Percentiles rank a stretch among this genome's conserved stretches.
Evolutionary conservation across 2,888 invertebrate species (phyloP).

Genomic region (Hedychridium roseum): DNA sequence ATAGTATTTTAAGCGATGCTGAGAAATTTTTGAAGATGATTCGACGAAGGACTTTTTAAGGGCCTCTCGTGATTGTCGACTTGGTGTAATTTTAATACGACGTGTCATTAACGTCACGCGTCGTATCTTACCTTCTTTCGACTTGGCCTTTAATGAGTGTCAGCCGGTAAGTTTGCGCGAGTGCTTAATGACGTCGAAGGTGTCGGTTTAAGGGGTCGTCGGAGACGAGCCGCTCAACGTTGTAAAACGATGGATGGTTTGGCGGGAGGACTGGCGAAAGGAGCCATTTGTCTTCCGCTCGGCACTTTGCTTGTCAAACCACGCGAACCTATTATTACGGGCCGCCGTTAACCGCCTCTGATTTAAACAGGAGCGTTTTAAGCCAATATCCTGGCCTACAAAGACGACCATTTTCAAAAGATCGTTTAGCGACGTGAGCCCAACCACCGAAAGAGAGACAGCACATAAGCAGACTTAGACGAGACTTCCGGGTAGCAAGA

Average conservation of each 20-base stretch:
- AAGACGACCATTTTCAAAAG: conserved; percentile 15
- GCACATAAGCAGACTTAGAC: no score
- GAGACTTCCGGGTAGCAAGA: no score
- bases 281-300: conserved; percentile 50
- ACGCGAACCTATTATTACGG: conserved; percentile 38
- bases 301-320: conserved; percentile 51
- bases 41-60: no score
- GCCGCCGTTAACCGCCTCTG: conserved; percentile 31
- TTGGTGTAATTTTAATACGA: no score
- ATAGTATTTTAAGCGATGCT: no score
- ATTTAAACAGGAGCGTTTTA: conserved; percentile 39
- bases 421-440: conserved; percentile 16
- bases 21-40: no score
- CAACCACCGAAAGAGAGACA: no score
- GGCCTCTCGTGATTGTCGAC: not conserved
- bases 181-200: conserved; percentile 43
- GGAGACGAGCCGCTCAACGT: conserved; percentile 17
- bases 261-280: conserved; percentile 33
- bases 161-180: conserved; percentile 23
- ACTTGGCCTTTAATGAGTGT: conserved; percentile 42
- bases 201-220: conserved; percentile 8
- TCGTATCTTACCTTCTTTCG: conserved; percentile 33
- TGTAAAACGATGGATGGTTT: conserved; percentile 16
- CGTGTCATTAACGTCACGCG: conserved; percentile 29
- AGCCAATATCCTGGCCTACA: conserved; percentile 36